These are phyloP conservation scores for Rhadina sibilatrix DNA, from an alignment of 2,113 vertebrate genomes.

Conservation along the genomic window DNA sequence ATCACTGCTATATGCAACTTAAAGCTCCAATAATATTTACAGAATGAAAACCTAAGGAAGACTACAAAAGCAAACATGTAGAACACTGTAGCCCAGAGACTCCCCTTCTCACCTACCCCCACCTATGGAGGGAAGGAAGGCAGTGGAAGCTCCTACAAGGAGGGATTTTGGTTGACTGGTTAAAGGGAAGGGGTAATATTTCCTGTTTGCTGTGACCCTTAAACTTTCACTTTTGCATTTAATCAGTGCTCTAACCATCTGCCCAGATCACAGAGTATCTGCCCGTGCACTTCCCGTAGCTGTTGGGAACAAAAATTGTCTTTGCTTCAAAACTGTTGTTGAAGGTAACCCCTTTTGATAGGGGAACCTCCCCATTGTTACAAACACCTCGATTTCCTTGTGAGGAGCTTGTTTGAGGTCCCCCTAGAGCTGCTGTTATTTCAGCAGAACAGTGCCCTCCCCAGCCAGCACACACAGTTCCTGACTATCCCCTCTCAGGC, in stretches of 20 bases:
- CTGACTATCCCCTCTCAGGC: background rate
- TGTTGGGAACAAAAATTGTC: background rate
- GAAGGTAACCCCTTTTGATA: background rate
- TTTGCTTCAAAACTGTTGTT: background rate
- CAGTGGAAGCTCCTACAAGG: background rate
- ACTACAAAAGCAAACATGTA: rapidly evolving
- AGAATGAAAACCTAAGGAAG: background rate
- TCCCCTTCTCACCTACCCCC: background rate
- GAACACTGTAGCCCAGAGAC: rapidly evolving
- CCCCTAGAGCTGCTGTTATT: background rate
- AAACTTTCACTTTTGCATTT: background rate
- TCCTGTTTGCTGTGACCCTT: background rate
- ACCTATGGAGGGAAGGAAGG: rapidly evolving
- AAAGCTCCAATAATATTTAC: background rate
- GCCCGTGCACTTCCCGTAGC: background rate
- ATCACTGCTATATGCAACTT: background rate
- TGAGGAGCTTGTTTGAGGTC: background rate
- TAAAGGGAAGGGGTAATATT: rapidly evolving
- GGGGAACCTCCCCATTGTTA: background rate
- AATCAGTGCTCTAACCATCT: background rate
- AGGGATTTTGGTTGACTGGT: too few relatives aligned
- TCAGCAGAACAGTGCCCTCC: background rate
- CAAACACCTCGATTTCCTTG: background rate
- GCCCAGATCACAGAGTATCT: background rate
- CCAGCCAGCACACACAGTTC: background rate